These are phyloP conservation scores for Halichoeres trimaculatus DNA, from an alignment of 2,113 vertebrate genomes.

Conservation along the genomic window DNA sequence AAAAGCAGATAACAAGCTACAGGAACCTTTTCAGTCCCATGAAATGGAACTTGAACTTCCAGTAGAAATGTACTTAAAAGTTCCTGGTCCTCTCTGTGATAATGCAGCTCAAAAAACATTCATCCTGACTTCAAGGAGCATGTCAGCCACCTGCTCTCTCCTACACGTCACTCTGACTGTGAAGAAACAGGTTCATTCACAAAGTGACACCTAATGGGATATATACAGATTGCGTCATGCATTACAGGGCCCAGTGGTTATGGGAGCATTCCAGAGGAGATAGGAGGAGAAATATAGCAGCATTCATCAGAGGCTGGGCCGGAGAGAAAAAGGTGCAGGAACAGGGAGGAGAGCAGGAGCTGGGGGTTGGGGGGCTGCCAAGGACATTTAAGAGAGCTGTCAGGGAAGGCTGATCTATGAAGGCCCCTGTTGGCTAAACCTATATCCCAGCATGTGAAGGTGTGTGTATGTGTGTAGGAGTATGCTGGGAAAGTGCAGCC, in stretches of 20 bases:
- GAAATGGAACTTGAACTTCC: neutral
- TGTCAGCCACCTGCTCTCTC: slow-evolving; percentile 31
- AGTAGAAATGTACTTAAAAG: neutral
- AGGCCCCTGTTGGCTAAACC: slow-evolving; percentile 72
- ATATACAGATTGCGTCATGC: slow-evolving; percentile 78
- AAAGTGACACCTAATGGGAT: slow-evolving; percentile 77
- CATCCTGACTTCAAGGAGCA: slow-evolving; percentile 32
- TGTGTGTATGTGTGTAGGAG: slow-evolving; percentile 20
- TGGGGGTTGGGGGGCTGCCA: slow-evolving; percentile 77
- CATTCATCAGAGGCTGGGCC: slow-evolving; percentile 76
- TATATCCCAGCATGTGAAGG: slow-evolving; percentile 52
- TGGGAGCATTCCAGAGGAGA: slow-evolving; percentile 68
- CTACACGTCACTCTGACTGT: slow-evolving; percentile 37
- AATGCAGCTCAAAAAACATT: slow-evolving; percentile 7
- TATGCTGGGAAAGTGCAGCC: slow-evolving; percentile 24
- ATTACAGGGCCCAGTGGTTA: slow-evolving; percentile 72
- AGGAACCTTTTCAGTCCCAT: no score
- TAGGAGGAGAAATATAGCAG: slow-evolving; percentile 78
- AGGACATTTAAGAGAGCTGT: slow-evolving; percentile 86
- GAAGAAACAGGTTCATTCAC: slow-evolving; percentile 72
- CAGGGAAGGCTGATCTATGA: slow-evolving; percentile 81
- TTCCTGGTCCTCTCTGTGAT: neutral
- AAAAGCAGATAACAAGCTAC: neutral
- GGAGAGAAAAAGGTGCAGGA: slow-evolving; percentile 67
- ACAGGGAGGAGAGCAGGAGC: slow-evolving; percentile 54